Percentiles rank a stretch among this genome's conserved stretches.
These are phyloP conservation scores for Equus przewalskii DNA, from an alignment of 2,113 vertebrate genomes.

Conservation along the genomic window DNA sequence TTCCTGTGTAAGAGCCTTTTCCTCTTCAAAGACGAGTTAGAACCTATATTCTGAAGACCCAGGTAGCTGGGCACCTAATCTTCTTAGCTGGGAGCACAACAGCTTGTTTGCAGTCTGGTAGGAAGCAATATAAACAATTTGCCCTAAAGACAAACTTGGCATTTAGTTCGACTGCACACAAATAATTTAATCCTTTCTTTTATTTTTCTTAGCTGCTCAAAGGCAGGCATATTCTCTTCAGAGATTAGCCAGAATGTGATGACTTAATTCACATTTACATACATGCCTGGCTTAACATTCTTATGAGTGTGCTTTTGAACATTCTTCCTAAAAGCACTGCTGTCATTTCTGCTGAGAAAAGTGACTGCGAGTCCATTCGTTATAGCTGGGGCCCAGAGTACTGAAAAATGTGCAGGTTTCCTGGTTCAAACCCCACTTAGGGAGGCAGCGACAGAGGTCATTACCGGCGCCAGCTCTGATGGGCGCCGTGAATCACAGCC, in stretches of 20 bases:
- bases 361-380: conserved; percentile 45
- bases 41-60: conserved; percentile 52
- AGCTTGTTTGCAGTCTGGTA: conserved; percentile 67
- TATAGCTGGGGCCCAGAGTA: neutral
- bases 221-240: conserved; percentile 75
- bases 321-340: conserved; percentile 68
- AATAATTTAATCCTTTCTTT: conserved; percentile 81
- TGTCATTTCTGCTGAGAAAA: conserved; percentile 66
- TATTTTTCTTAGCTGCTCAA: conserved; percentile 74
- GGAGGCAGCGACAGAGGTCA: conserved; percentile 22
- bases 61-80: conserved; percentile 64
- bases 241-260: conserved; percentile 81
- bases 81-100: conserved; percentile 69
- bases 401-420: conserved; percentile 39
- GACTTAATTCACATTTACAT: conserved; percentile 83
- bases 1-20: conserved; percentile 50
- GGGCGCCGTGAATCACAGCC: conserved; percentile 19
- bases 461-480: neutral
- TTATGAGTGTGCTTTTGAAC: conserved; percentile 64
- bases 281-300: conserved; percentile 74
- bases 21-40: conserved; percentile 55
- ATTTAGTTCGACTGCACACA: conserved; percentile 75
- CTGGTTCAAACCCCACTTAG: conserved; percentile 56
- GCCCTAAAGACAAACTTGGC: conserved; percentile 74
- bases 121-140: conserved; percentile 74